Base-by-base conservation (phyloP, 1,140 invertebrate species). In the Aricia agestis region DNA sequence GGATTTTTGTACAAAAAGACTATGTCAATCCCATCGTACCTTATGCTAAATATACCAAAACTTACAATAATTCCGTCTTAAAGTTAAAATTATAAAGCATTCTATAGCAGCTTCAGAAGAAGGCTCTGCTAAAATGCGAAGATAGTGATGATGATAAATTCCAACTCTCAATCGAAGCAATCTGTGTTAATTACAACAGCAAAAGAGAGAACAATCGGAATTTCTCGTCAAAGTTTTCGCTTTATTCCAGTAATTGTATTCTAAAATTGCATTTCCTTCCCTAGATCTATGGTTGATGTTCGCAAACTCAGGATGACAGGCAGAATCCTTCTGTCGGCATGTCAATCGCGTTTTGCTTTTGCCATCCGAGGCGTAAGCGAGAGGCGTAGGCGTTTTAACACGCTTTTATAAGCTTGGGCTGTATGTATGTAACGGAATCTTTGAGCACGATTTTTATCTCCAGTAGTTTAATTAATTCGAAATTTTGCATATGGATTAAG, bases 331-430 rank as follows among this genome's bases (percentile, higher is more conserved):
- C 78, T 78, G 80, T 76, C 81, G 77, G 77, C 79, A 74, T 83
- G 82, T 82, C 86, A 86, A 88, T 88, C 80, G 82, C 75, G 73
- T 81, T 83, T 79, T 80, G 81, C 82, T 78, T 82, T 78, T 77
- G 81, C 79, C 57, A 73, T 69, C 65, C 13, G 68, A 65, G 72
- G 67, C 10, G n/a, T 10, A 71, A 59, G 57, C 17, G 11, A 75
- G 13, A 69, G 70, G 72, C 69, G 63, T 13, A 13, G 6, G 45
- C 45, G 1, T 15, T 36, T 36, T 32, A 3, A 32, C 32, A n/a
- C n/a, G n/a, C n/a, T n/a, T n/a, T n/a, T n/a, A n/a, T n/a, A n/a
- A n/a, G n/a, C n/a, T n/a, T n/a, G n/a, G n/a, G n/a, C n/a, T n/a
- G n/a, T n/a, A n/a, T n/a, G n/a, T n/a, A n/a, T n/a, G n/a, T n/a